Evolutionary conservation across 2,888 invertebrate genomes (phyloP), one percentile per base, ranked within the genome.

Genomic region (Tenthredo scrophulariae): DNA sequence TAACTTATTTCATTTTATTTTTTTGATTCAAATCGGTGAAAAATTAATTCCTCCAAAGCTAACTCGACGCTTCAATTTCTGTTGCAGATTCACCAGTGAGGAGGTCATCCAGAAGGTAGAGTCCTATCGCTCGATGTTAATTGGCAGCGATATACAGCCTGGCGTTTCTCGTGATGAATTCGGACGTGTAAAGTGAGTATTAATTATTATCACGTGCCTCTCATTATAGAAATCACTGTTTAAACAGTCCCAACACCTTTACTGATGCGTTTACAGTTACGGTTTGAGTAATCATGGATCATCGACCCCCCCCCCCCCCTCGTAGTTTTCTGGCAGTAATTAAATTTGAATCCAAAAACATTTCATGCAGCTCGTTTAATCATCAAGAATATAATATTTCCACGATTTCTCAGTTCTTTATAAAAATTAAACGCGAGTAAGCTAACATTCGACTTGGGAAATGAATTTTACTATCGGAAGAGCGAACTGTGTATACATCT

Each of bases 31-130:
- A 7, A 7, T 7, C 6, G 1, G 7, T 37, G 37, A 33, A 33
- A 2, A 37, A 37, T 37, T 37, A 37, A 7, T 37, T 37, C 37
- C 6, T 37, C 6, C 37, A 37, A 37, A 37, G 1, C 43, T 43
- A 43, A 43, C 54, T 46, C 84, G 13, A 62, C 10, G 40, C 2
- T 82, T 77, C 22, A 75, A 80, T 46, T 94, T 94, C 93, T 92
- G 94, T 94, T 95, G 91, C 94, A 98, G 98, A 94, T 97, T 97
- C 93, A 96, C 96, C 83, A 96, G 96, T 90, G 97, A 97, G 91
- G 98, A 98, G 92, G 97, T 99, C 87, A 96, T 96, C 88, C 95
- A 95, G 90, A 98, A 98, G 92, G 97, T 99, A 88, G 96, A 97
- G 85, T 96, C 97, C 84, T 99, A 98, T 94, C 95, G 99, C 85